Conservation (phyloP, 2,888 invertebrate species). For the Melolontha melolontha region DNA sequence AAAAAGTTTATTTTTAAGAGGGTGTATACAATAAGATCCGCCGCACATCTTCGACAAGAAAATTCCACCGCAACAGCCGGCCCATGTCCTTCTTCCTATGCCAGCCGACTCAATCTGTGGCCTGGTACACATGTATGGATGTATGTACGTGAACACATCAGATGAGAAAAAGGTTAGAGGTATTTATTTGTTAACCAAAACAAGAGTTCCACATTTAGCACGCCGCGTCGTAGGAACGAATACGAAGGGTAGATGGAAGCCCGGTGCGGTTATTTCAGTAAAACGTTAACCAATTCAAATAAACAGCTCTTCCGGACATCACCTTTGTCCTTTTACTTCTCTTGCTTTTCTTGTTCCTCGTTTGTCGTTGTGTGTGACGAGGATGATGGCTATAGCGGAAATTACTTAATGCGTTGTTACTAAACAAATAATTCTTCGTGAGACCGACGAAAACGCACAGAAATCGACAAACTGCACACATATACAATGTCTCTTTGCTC, state of each 20-base stretch:
- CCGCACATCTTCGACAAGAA: conserved; percentile 2
- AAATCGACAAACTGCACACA: conserved; percentile 24
- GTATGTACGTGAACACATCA: too few relatives aligned
- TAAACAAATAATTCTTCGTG: conserved; percentile 28
- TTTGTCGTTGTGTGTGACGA: neutral
- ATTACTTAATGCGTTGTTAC: conserved; percentile 34
- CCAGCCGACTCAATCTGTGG: conserved; percentile 8
- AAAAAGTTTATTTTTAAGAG: conserved; percentile 44
- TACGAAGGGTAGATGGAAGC: conserved; percentile 25
- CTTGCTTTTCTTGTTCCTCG: conserved; percentile 1
- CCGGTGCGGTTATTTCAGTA: conserved; percentile 40
- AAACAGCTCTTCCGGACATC: conserved; percentile 44
- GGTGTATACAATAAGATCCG: conserved; percentile 42
- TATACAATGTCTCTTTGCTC: neutral
- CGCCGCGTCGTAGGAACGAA: conserved; percentile 14
- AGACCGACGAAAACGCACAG: conserved; percentile 21
- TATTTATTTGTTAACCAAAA: conserved; percentile 60
- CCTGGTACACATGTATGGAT: neutral
- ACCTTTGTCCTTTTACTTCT: conserved; percentile 40
- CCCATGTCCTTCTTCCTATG: conserved; percentile 51
- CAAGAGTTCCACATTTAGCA: conserved; percentile 53
- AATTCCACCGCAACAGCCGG: conserved; percentile 52
- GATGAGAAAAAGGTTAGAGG: conserved; percentile 39
- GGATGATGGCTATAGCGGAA: conserved; percentile 19
- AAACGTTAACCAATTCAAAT: conserved; percentile 44